These are phyloP conservation scores for Trachythela sp. DNA, from an alignment of 64 coral and sea anemone species.

Conservation along the genomic window DNA sequence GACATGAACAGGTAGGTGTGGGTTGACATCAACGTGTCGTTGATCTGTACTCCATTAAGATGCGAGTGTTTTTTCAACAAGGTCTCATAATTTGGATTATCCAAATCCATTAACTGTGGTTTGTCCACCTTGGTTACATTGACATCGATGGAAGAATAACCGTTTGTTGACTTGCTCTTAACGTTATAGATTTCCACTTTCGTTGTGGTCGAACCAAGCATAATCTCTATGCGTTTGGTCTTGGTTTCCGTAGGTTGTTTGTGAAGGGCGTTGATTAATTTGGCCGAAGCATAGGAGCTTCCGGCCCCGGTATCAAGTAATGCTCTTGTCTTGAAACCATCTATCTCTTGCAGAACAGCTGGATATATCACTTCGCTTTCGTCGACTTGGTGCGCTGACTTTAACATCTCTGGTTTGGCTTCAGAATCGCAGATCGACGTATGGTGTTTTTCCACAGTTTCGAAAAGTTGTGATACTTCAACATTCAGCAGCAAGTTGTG, in stretches of 20 bases:
- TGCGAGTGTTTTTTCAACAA: too few relatives aligned
- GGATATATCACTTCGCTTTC: not conserved
- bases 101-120: not conserved
- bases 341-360: not conserved
- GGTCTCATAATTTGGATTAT: not conserved
- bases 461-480: not conserved
- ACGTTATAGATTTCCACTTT: not conserved
- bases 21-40: too few relatives aligned
- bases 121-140: not conserved
- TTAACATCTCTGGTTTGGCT: not conserved
- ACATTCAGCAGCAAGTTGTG: slow-evolving; percentile 30
- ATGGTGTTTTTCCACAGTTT: slow-evolving; percentile 19
- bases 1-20: too few relatives aligned
- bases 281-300: not conserved
- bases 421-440: slow-evolving; percentile 35
- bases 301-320: not conserved
- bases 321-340: not conserved
- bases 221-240: not conserved
- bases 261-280: not conserved
- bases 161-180: not conserved
- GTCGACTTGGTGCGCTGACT: not conserved
- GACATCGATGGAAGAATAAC: not conserved
- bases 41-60: too few relatives aligned
- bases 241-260: not conserved
- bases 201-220: not conserved